These are phyloP conservation scores for Idris sp. DNA, from an alignment of 1,140 invertebrate species.

Conservation along the genomic window DNA sequence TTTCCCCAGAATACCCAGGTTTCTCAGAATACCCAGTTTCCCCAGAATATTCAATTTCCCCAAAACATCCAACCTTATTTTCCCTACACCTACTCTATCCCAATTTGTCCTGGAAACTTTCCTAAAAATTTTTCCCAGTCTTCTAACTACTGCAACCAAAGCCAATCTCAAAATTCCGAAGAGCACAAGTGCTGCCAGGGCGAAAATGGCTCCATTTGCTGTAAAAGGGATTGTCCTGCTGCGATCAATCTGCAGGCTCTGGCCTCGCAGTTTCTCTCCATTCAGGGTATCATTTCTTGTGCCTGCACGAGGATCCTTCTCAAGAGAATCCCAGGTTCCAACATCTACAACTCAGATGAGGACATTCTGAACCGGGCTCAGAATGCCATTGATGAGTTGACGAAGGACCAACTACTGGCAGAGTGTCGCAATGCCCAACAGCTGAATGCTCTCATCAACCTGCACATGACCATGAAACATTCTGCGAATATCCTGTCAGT, in stretches of 20 bases:
- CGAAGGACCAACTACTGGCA: conserved; percentile 69
- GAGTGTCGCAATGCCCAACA: conserved; percentile 71
- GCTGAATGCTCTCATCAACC: conserved; percentile 70
- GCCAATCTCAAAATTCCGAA: too few relatives aligned
- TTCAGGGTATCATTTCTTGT: conserved; percentile 71
- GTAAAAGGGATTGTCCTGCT: conserved; percentile 68
- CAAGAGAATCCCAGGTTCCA: conserved; percentile 69
- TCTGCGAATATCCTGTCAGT: conserved; percentile 68
- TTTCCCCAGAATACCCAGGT: too few relatives aligned
- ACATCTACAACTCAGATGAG: conserved; percentile 66
- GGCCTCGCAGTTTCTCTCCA: conserved; percentile 70
- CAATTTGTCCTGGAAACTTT: too few relatives aligned
- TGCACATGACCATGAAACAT: conserved; percentile 71
- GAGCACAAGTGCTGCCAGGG: conserved; percentile 64
- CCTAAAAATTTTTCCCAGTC: too few relatives aligned
- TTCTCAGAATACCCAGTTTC: too few relatives aligned
- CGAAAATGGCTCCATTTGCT: conserved; percentile 65
- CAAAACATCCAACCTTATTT: too few relatives aligned
- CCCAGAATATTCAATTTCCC: too few relatives aligned
- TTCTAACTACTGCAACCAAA: too few relatives aligned
- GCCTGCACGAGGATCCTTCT: conserved; percentile 69
- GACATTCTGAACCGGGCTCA: conserved; percentile 68
- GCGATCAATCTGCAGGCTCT: conserved; percentile 71
- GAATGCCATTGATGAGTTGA: conserved; percentile 58
- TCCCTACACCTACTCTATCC: too few relatives aligned